These are phyloP conservation scores for Dallia pectoralis DNA, from an alignment of 2,797 vertebrate species.

Conservation along the genomic window DNA sequence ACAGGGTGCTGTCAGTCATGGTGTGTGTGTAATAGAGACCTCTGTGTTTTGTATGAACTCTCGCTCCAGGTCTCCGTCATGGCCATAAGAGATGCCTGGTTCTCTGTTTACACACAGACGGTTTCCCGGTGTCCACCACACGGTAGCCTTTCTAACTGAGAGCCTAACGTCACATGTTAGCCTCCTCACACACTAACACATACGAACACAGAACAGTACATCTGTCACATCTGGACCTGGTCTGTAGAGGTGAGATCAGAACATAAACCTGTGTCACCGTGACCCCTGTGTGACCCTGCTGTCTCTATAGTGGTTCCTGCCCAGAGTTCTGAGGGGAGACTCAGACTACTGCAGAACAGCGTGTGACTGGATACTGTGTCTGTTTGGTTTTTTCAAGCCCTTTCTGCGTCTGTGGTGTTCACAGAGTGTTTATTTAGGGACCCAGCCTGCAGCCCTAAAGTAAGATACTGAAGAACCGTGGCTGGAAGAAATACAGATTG, in stretches of 20 bases:
- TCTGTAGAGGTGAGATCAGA: neutral
- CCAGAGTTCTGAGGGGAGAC: neutral
- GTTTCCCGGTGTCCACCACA: no score
- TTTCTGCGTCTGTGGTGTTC: neutral
- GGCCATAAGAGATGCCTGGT: constrained; percentile 6
- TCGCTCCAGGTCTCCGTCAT: neutral
- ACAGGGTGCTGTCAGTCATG: constrained; percentile 27
- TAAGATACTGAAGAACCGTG: neutral
- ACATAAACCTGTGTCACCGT: neutral
- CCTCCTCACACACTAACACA: neutral
- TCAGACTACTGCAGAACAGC: neutral
- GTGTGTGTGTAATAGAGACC: neutral
- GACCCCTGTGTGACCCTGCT: neutral
- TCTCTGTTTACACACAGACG: neutral
- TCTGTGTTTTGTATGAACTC: constrained; percentile 28
- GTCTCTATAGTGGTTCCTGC: neutral
- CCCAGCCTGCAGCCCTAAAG: neutral
- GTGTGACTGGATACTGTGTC: neutral
- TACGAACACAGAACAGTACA: neutral
- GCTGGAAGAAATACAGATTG: no score
- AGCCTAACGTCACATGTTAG: no score
- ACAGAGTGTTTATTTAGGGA: no score
- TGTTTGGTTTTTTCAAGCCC: neutral
- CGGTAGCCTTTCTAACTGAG: no score
- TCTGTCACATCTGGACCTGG: neutral